phyloP scores from a whole-genome alignment of 2,113 vertebrate genomes.

The Carettochelys insculpta region DNA sequence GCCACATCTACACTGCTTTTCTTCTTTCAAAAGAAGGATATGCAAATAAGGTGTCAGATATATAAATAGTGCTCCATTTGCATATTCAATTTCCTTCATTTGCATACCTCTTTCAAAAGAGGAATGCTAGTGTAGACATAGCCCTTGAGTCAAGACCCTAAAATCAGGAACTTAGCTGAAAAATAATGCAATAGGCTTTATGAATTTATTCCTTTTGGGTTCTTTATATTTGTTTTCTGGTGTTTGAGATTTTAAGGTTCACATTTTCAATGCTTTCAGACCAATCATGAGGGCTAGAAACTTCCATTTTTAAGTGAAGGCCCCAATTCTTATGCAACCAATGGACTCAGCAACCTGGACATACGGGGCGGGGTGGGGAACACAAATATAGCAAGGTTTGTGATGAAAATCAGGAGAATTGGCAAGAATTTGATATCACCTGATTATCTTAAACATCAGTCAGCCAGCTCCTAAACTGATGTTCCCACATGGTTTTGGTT shows the following conservation, averaged over 20 bases:
- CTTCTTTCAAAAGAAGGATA: too few species aligned
- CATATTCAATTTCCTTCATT: too few species aligned
- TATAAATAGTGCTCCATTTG: too few species aligned
- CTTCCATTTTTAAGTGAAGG: not conserved
- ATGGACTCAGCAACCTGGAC: too few species aligned
- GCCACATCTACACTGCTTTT: too few species aligned
- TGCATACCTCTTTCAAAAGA: too few species aligned
- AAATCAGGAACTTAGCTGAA: not conserved
- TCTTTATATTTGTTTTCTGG: not conserved
- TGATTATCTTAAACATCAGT: not conserved
- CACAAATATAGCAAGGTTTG: not conserved
- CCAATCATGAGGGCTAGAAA: not conserved
- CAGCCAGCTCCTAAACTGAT: not conserved
- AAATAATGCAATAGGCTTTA: not conserved
- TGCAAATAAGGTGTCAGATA: too few species aligned
- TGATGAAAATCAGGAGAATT: not conserved
- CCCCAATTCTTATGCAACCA: not conserved
- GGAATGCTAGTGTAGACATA: too few species aligned
- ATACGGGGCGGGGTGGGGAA: too few species aligned
- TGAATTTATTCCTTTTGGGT: not conserved
- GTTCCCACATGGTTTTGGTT: not conserved
- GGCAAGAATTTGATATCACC: not conserved
- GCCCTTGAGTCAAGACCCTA: not conserved
- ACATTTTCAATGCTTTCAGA: not conserved
- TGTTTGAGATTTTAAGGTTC: not conserved